Percentiles rank a stretch among this genome's conserved stretches.
phyloP scores from a whole-genome alignment of 2,888 invertebrate genomes.

The Chrysotoxum bicinctum region DNA sequence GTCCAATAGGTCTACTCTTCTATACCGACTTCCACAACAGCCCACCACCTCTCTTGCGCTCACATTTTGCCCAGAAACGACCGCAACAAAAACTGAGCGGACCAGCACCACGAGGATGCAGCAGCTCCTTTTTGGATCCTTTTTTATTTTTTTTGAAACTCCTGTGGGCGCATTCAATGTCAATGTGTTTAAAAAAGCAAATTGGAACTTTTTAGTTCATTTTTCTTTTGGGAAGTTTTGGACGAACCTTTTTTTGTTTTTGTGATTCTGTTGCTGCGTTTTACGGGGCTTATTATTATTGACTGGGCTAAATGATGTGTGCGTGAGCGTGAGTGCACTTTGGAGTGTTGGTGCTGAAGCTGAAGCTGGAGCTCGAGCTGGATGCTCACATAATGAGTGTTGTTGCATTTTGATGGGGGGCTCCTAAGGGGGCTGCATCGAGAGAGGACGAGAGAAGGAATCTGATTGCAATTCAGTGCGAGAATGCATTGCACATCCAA shows the following conservation, averaged over 20 bases:
- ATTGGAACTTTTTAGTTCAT: conserved; percentile 52
- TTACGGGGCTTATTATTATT: conserved; percentile 72
- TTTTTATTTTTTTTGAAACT: conserved; percentile 45
- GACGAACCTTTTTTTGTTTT: conserved; percentile 31
- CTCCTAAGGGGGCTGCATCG: not conserved
- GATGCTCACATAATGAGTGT: conserved; percentile 66
- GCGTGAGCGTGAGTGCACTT: conserved; percentile 72
- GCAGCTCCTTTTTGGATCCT: conserved; percentile 53
- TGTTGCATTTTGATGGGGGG: conserved; percentile 45
- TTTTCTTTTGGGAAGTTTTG: conserved; percentile 32
- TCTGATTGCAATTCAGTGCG: conserved; percentile 13
- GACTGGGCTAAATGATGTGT: conserved; percentile 75
- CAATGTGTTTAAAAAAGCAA: conserved; percentile 73
- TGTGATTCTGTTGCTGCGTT: conserved; percentile 53
- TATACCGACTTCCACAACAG: conserved; percentile 8
- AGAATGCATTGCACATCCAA: conserved; percentile 2
- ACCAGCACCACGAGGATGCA: conserved; percentile 16
- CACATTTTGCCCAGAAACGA: conserved; percentile 13
- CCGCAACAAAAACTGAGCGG: conserved; percentile 50
- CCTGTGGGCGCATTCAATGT: conserved; percentile 73
- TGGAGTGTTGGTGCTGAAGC: conserved; percentile 65
- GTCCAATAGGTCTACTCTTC: conserved; percentile 56
- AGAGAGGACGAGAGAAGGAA: not conserved
- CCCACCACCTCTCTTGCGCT: conserved; percentile 2
- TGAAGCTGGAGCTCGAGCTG: not conserved